Percentiles rank a stretch among this genome's conserved stretches.
Evolutionary conservation across 2,113 vertebrate genomes (phyloP).

Genomic region (Synodontis membranacea): DNA sequence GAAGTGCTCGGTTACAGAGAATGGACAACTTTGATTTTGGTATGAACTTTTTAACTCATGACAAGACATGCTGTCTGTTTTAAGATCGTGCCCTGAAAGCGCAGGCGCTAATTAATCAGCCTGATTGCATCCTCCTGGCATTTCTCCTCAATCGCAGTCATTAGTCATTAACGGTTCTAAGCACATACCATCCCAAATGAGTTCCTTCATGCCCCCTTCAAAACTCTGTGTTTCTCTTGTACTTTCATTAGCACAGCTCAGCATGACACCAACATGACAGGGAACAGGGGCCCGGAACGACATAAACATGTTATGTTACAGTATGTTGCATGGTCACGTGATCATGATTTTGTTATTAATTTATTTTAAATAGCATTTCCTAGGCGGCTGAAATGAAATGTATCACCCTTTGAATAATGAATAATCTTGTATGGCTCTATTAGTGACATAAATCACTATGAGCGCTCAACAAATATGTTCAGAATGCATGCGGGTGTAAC

Average conservation of each 20-base stretch:
- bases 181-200: conserved; percentile 56
- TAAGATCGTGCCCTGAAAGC: conserved; percentile 40
- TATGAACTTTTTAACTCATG: conserved; percentile 35
- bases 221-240: conserved; percentile 34
- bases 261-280: conserved; percentile 8
- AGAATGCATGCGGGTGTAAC: conserved; percentile 33
- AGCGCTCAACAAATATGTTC: conserved; percentile 24
- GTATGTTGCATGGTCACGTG: not conserved
- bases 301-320: not conserved
- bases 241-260: conserved; percentile 37
- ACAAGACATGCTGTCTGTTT: conserved; percentile 33
- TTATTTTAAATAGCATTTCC: not conserved
- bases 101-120: conserved; percentile 54
- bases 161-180: conserved; percentile 61
- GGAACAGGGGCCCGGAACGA: not conserved
- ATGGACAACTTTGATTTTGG: conserved; percentile 35
- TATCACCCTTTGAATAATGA: conserved; percentile 26
- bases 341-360: not conserved
- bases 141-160: conserved; percentile 54
- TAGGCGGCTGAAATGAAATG: conserved; percentile 15
- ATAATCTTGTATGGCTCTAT: conserved; percentile 32
- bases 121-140: conserved; percentile 49
- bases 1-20: conserved; percentile 3
- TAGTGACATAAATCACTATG: conserved; percentile 40
- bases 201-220: conserved; percentile 35